Percentiles rank a stretch among this genome's conserved stretches.
Evolutionary conservation across 2,888 invertebrate genomes (phyloP).

Genomic region (Drosophila affinis): DNA sequence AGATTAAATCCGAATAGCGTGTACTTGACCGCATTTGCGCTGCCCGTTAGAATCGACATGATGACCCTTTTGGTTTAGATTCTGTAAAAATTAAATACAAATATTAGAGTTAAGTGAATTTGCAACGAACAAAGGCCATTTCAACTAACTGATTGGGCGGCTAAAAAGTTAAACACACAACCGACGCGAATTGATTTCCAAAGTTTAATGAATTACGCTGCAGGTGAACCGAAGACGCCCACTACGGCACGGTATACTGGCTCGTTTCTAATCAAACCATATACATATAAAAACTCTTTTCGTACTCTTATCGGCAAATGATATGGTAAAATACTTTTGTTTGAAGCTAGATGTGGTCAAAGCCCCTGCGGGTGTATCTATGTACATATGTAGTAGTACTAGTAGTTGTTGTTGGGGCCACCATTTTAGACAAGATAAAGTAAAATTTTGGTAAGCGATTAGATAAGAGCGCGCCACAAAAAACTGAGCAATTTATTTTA

Average conservation of each 20-base stretch:
- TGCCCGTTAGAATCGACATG: slow-evolving; percentile 84
- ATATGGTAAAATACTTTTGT: slow-evolving; percentile 63
- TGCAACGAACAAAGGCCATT: not conserved
- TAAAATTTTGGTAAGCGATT: slow-evolving; percentile 49
- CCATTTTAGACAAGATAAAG: slow-evolving; percentile 61
- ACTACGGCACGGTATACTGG: slow-evolving; percentile 19
- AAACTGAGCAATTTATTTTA: slow-evolving; percentile 6
- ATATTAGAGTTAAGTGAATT: not conserved
- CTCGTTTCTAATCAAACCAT: slow-evolving; percentile 56
- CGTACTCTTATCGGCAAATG: slow-evolving; percentile 63
- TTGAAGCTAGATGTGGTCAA: slow-evolving; percentile 67
- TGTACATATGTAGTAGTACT: slow-evolving; percentile 5
- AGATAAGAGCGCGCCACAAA: slow-evolving; percentile 40
- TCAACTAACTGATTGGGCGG: slow-evolving; percentile 10
- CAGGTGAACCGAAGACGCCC: slow-evolving; percentile 12
- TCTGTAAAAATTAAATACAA: slow-evolving; percentile 23
- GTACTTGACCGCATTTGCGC: slow-evolving; percentile 88
- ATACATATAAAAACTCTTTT: not conserved
- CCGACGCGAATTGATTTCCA: slow-evolving; percentile 41
- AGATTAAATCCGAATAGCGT: slow-evolving; percentile 89
- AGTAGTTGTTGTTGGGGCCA: slow-evolving; percentile 25
- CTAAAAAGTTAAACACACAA: slow-evolving; percentile 38
- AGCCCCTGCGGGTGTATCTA: slow-evolving; percentile 21
- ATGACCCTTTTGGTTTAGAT: slow-evolving; percentile 41
- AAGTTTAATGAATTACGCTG: slow-evolving; percentile 49